Evolutionary conservation across 2,113 vertebrate genomes (phyloP), one percentile per base, ranked within the genome.

Genomic region (Oreochromis spilurus): DNA sequence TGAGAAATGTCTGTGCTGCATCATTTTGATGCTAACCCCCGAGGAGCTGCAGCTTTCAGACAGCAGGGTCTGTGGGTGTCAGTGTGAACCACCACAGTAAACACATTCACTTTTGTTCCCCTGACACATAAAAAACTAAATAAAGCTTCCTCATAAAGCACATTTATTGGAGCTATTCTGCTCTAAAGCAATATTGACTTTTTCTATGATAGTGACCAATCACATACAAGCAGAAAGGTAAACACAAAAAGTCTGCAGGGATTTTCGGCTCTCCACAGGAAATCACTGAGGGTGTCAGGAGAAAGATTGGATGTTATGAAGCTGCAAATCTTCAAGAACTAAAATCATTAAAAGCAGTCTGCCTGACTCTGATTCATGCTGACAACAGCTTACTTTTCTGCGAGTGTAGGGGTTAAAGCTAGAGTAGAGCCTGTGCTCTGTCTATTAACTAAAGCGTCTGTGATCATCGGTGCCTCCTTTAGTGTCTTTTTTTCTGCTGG

Each of bases 61-160:
- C 40, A 72, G 40, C 67, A 26, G 75, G 2, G 75, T 50, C 45
- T 77, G 72, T 29, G 16, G 65, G 38, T 45, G 24, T 29, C 24
- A 2, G 24, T 75, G 48, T 75, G 40, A 75, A 75, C 24, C 11
- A 19, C 17, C 26, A 13, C 34, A 19, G 29, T 79, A 50, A 82
- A 82, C 55, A 55, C 50, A 52, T 24, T 84, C 5, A 24, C 26
- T 83, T 26, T 14, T 53, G 31, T 55, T 65, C 10, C 14, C 38
- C 11, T n/a, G 80, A 55, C 62, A 40, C 62, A 83, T 45, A 48
- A 45, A 82, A 54, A 24, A 55, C 54, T 2, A 9, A 40, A 83
- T 40, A 78, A 67, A 86, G 81, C 80, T 81, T 81, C 24, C 12
- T 29, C 81, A 86, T 88, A 70, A 88, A 91, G 52, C 16, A 81